Evolutionary conservation across 2,888 invertebrate species (phyloP).

Genomic region (Erynnis tages): DNA sequence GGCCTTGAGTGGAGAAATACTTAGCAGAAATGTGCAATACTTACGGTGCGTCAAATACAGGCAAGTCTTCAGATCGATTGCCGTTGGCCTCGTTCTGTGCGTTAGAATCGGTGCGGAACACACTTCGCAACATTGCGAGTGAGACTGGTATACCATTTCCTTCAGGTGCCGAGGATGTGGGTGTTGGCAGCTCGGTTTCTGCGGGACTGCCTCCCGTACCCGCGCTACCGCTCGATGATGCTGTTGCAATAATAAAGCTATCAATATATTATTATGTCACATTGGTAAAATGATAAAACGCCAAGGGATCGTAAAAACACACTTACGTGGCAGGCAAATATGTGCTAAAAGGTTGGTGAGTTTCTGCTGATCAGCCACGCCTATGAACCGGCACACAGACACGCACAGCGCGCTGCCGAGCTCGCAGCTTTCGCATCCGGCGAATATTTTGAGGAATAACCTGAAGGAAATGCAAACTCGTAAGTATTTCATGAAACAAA

Average conservation of each 20-base stretch:
- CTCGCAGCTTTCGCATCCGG: conserved; percentile 63
- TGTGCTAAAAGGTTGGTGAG: conserved; percentile 57
- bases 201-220: conserved; percentile 61
- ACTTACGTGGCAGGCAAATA: conserved; percentile 61
- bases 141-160: conserved; percentile 52
- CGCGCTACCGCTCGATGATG: conserved; percentile 41
- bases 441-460: conserved; percentile 72
- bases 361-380: conserved; percentile 66
- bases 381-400: conserved; percentile 70
- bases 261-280: too few species aligned
- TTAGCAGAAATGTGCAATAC: conserved; percentile 34
- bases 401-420: conserved; percentile 60
- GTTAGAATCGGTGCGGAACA: conserved; percentile 60
- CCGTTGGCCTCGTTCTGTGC: conserved; percentile 45
- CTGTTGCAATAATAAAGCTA: neutral
- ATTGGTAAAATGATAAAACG: neutral
- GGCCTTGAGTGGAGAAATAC: too few species aligned
- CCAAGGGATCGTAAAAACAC: too few species aligned
- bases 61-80: conserved; percentile 56
- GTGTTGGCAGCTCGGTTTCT: conserved; percentile 69
- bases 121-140: conserved; percentile 64
- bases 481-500: neutral
- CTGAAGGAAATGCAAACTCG: conserved; percentile 40
- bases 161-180: conserved; percentile 66
- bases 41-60: conserved; percentile 66